Percentiles rank a stretch among this genome's conserved stretches.
These are phyloP conservation scores for Hirtodrosophila confusa DNA, from an alignment of 2,888 invertebrate genomes.

Conservation along the genomic window DNA sequence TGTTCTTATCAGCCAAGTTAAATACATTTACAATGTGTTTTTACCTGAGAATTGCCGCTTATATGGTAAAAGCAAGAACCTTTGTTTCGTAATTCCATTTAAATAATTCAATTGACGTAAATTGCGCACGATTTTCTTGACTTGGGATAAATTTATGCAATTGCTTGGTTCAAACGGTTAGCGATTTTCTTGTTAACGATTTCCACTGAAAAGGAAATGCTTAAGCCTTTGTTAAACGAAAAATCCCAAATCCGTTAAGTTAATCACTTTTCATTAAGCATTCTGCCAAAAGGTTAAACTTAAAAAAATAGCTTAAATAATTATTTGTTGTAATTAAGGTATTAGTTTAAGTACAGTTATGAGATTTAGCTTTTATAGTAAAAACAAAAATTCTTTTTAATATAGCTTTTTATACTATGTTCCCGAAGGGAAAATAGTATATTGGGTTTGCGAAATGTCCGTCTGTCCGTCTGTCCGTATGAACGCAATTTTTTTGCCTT, in stretches of 20 bases:
- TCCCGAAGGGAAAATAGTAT: no score
- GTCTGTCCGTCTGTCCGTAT: no score
- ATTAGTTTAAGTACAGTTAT: no score
- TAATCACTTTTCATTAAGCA: not conserved
- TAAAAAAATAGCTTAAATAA: no score
- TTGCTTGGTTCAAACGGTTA: no score
- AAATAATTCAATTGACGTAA: constrained; percentile 15
- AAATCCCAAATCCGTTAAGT: constrained; percentile 12
- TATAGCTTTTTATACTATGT: no score
- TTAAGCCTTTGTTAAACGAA: not conserved
- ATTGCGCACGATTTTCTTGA: constrained; percentile 32
- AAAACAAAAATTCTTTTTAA: no score
- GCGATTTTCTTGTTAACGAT: constrained; percentile 27
- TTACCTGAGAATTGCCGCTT: constrained; percentile 25
- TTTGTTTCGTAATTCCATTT: constrained; percentile 7
- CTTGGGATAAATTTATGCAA: no score
- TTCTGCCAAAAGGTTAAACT: not conserved
- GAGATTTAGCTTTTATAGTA: no score
- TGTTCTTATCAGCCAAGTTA: constrained; percentile 27
- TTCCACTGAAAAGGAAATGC: constrained; percentile 51
- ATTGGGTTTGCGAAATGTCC: no score
- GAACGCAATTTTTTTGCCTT: no score
- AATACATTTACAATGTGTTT: not conserved
- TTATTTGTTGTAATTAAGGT: not conserved
- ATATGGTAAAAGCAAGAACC: not conserved